Percentiles rank a stretch among this genome's conserved stretches.
phyloP scores from a whole-genome alignment of 1,140 invertebrate species.

The Oryctes rhinoceros region DNA sequence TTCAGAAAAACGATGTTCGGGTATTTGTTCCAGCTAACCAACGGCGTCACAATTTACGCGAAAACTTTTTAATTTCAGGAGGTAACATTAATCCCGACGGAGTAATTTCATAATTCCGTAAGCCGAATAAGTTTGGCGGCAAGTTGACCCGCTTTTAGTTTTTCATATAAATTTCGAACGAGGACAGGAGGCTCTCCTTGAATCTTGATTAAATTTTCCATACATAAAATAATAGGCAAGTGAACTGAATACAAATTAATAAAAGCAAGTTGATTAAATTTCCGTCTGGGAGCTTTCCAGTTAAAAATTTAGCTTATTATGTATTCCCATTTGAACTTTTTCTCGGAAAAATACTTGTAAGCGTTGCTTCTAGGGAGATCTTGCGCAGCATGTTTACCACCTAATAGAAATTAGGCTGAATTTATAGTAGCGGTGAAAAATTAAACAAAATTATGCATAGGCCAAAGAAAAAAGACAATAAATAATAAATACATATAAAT shows the following conservation, averaged over 20 bases:
- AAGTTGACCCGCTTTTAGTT: slow-evolving; percentile 32
- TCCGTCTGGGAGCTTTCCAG: background rate
- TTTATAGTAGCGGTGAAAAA: no score
- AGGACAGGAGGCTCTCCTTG: background rate
- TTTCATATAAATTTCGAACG: slow-evolving; percentile 33
- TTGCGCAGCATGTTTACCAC: no score
- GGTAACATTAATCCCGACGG: slow-evolving; percentile 35
- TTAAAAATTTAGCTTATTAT: slow-evolving; percentile 23
- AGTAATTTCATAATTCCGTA: slow-evolving; percentile 33
- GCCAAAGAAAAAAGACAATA: no score
- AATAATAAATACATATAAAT: no score
- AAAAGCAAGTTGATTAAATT: slow-evolving; percentile 11
- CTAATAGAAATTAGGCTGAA: no score
- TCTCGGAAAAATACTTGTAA: no score
- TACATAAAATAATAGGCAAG: slow-evolving; percentile 25
- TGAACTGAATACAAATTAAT: slow-evolving; percentile 26
- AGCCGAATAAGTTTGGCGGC: slow-evolving; percentile 15
- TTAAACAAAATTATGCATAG: no score
- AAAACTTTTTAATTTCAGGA: slow-evolving; percentile 32
- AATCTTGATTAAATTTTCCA: slow-evolving; percentile 34
- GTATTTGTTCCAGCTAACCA: slow-evolving; percentile 7
- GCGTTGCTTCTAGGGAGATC: no score
- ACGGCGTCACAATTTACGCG: slow-evolving; percentile 33
- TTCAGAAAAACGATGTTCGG: slow-evolving; percentile 13
- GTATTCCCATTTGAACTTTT: background rate